Base-by-base conservation (phyloP, 2,888 invertebrate genomes). In the Ectemnius lituratus region DNA sequence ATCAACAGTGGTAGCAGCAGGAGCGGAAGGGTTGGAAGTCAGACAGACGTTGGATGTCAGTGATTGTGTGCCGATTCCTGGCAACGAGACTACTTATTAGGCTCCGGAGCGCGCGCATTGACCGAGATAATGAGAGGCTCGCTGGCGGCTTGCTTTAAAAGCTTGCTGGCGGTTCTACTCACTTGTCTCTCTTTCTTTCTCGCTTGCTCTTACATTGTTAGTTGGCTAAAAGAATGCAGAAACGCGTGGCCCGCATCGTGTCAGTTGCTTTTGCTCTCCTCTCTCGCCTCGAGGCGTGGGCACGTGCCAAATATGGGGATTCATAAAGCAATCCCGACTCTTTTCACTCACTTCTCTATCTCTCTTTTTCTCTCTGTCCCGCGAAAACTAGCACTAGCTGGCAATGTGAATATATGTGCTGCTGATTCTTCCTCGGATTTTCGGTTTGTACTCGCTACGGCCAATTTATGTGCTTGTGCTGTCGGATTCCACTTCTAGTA, bases 301-400 rank as follows among this genome's bases (percentile, higher is more conserved):
- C 84, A 81, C 77, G 70, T 58, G 71, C 85, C 85, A 77, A 83
- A 84, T 77, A 85, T 83, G 84, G 84, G 68, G 67, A 73, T 83
- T 66, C 58, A 71, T 73, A 75, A 72, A 69, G 46, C 75, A 16
- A 11, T 8, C 58, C 65, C 60, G 52, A 14, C 45, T 45, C 23
- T 61, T 62, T 45, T 28, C 49, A 16, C 20, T 47, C 46, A 23
- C 65, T 13, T 47, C 46, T 18, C 65, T 13, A 45, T 56, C 28
- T 20, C 2, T 20, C 20, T 20, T 2, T 20, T 2, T 20, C 2
- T 20, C 20, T 23, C 23, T 23, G 3, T 23, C 23, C 23, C 3
- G 23, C 3, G 0, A 23, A 23, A 23, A 23, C 23, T 23, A 23
- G 23, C 23, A 3, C 23, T 23, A 23, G 23, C 23, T 23, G 23